Conservation (phyloP, 2,888 invertebrate species). For the Eurois occulta region DNA sequence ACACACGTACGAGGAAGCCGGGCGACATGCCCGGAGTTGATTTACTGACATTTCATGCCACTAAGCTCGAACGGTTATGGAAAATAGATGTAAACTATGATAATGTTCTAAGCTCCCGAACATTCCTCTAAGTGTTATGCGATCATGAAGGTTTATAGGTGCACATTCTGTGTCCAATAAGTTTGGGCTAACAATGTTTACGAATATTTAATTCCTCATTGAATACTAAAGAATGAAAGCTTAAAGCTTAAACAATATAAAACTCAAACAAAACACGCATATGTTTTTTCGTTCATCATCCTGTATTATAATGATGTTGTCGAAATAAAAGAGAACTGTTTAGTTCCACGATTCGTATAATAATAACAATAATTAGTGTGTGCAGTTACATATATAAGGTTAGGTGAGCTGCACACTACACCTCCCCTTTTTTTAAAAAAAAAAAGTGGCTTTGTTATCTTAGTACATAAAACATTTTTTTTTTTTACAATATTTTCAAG, state of each 20-base stretch:
- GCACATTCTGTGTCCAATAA: conserved; percentile 19
- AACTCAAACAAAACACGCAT: conserved; percentile 7
- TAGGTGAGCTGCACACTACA: too few relatives aligned
- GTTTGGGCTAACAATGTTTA: conserved; percentile 24
- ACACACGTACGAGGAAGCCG: conserved; percentile 89
- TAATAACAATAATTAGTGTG: too few relatives aligned
- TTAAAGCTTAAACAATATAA: conserved; percentile 1
- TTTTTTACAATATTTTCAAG: too few relatives aligned
- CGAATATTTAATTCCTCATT: conserved; percentile 9
- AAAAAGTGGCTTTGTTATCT: too few relatives aligned
- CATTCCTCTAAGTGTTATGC: conserved; percentile 53
- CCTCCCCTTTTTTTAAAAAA: too few relatives aligned
- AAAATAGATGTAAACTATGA: conserved; percentile 70
- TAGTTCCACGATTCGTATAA: too few relatives aligned
- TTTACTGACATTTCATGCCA: conserved; percentile 82
- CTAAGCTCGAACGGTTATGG: conserved; percentile 70
- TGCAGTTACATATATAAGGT: too few relatives aligned
- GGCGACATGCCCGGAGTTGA: conserved; percentile 86
- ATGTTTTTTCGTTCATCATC: neutral
- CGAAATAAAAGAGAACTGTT: too few relatives aligned
- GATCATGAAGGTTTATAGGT: conserved; percentile 32
- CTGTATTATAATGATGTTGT: too few relatives aligned
- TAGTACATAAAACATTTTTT: too few relatives aligned
- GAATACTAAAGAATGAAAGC: neutral
- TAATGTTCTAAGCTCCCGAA: conserved; percentile 60